A percentile compares a stretch with the other conserved stretches of the same genome.
Conservation (phyloP, 2,797 vertebrate species). For the Lepilemur septentrionalis region DNA sequence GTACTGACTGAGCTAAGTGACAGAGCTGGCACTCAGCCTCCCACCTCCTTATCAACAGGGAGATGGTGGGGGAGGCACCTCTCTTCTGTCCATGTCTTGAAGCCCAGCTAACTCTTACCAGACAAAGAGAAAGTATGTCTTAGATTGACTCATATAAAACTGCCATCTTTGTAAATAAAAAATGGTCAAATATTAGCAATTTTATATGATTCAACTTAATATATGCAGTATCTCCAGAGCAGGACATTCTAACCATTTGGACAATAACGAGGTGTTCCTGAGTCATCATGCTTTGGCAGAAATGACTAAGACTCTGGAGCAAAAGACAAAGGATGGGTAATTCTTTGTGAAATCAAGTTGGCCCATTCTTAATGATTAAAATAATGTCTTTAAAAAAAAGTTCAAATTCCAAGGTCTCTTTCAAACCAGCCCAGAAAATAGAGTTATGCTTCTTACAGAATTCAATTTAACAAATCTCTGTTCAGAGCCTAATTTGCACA, state of each 20-base stretch:
- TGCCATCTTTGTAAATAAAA: not conserved
- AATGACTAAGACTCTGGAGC: not conserved
- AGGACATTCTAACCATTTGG: constrained; percentile 3
- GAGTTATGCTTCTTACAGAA: not conserved
- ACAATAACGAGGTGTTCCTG: not conserved
- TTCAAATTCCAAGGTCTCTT: constrained; percentile 42
- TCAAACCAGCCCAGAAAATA: not conserved
- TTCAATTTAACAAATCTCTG: not conserved
- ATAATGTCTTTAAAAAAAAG: constrained; percentile 33
- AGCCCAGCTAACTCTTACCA: not conserved
- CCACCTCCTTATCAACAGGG: not conserved
- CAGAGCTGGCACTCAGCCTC: not conserved
- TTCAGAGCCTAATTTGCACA: not conserved
- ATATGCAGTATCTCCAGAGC: not conserved
- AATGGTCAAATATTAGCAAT: constrained; percentile 2
- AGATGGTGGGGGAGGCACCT: not conserved
- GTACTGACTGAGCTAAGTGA: not conserved
- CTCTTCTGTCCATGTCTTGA: not conserved
- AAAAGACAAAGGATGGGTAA: constrained; percentile 17
- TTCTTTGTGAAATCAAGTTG: constrained; percentile 42
- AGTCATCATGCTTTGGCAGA: constrained; percentile 44
- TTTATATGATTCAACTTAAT: not conserved
- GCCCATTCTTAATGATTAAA: constrained; percentile 27
- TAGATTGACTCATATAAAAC: not conserved
- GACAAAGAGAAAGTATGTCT: not conserved